phyloP scores from a whole-genome alignment of 1,140 invertebrate species.

The Penaeus indicus region DNA sequence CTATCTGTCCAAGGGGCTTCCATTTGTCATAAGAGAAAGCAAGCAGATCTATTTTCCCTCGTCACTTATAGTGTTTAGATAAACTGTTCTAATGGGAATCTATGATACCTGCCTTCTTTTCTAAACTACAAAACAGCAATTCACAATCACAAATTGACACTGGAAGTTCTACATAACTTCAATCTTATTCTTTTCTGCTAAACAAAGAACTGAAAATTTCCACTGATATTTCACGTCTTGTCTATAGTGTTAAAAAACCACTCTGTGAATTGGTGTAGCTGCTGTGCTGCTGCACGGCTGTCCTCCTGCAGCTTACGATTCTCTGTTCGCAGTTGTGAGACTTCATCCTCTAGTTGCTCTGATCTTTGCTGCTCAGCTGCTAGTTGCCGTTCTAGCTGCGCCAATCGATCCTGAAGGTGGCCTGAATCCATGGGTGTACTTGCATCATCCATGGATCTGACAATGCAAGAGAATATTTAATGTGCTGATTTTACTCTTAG shows the following conservation, averaged over 20 bases:
- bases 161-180: too few species aligned
- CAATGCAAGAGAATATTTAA: too few species aligned
- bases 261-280: conserved; percentile 90
- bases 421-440: conserved; percentile 23
- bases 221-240: conserved; percentile 72
- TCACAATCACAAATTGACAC: too few species aligned
- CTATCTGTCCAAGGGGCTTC: too few species aligned
- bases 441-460: conserved; percentile 12
- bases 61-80: too few species aligned
- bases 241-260: conserved; percentile 94
- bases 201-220: not conserved
- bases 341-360: conserved; percentile 59
- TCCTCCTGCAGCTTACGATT: conserved; percentile 90
- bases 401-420: conserved; percentile 44
- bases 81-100: too few species aligned
- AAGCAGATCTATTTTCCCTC: too few species aligned
- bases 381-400: conserved; percentile 55
- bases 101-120: too few species aligned
- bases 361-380: conserved; percentile 55
- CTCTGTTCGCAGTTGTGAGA: conserved; percentile 79
- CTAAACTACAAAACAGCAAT: too few species aligned
- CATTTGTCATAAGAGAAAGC: too few species aligned
- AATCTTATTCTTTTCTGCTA: not conserved
- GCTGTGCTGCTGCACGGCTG: conserved; percentile 88
- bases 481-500: too few species aligned